Conservation (phyloP, 2,797 vertebrate genomes). For the Tarsius wallacei region DNA sequence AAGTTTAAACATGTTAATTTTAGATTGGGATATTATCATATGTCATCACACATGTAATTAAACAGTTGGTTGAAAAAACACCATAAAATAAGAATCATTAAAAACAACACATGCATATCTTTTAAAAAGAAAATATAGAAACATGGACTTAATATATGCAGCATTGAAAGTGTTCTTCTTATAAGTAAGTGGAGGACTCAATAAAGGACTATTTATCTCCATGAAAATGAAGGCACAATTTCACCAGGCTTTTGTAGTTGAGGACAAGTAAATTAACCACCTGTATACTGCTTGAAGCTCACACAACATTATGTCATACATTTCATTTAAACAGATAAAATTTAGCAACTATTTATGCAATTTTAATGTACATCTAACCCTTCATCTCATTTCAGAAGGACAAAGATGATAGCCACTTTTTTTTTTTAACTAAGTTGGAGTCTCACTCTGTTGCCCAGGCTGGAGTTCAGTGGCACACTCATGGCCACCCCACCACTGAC, state of each 20-base stretch:
- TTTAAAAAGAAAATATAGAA: not conserved
- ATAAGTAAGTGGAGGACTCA: not conserved
- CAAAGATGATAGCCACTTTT: not conserved
- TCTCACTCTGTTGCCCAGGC: too few relatives aligned
- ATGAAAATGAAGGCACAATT: not conserved
- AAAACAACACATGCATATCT: not conserved
- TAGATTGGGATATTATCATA: not conserved
- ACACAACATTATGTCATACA: not conserved
- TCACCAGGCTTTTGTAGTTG: not conserved
- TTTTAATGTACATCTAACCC: not conserved
- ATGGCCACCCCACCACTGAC: too few relatives aligned
- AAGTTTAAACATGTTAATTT: conserved; percentile 24
- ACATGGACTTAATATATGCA: not conserved
- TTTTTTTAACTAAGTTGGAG: too few relatives aligned
- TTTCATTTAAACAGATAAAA: not conserved
- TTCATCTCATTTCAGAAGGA: not conserved
- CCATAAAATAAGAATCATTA: not conserved
- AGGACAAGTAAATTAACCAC: not conserved
- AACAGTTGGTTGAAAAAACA: not conserved
- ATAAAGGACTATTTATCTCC: not conserved
- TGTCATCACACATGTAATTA: not conserved
- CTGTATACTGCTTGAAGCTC: not conserved
- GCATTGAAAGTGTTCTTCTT: not conserved
- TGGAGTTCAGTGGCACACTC: too few relatives aligned
- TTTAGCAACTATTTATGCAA: not conserved